Evolutionary conservation across 2,797 vertebrate species (phyloP), one percentile per base, ranked within the genome.

Genomic region (Toxotes lorentzi): DNA sequence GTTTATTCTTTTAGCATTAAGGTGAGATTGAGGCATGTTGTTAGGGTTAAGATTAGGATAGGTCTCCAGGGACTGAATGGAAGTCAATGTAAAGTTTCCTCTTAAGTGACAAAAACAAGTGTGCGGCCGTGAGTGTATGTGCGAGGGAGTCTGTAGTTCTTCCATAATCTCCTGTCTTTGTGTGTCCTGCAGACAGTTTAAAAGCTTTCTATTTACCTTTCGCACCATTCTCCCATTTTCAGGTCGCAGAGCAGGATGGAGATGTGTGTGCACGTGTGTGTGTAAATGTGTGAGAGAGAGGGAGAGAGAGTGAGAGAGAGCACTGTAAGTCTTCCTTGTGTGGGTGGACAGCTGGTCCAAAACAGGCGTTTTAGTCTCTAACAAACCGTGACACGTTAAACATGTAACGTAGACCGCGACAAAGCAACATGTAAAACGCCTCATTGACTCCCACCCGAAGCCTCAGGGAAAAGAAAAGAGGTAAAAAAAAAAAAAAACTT

Each of bases 161-260:
- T 86, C 89, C 80, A 87, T 91, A 91, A 93, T 95, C 94, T 92
- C 87, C 87, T 76, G 90, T 90, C 94, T 92, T 94, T 92, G 90
- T 86, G 88, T 89, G 89, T 89, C 86, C 23, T 17, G 30, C 89
- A 86, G 94, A 95, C 95, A 94, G 93, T 95, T 95, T 96, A 95
- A 96, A 96, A 96, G 95, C 94, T 91, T 94, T 95, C 87, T 95
- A 95, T 96, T 96, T 96, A 95, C 92, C 89, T 95, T 95, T 95
- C 81, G 76, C 92, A 93, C 93, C 88, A 81, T 91, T 92, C 84
- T 87, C 73, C 79, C 88, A 77, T 91, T 89, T 84, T 89, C 73
- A 89, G 81, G 77, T 87, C 70, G 13, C 38, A 73, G 79, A 54
- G 76, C n/a, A 45, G 80, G 77, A 74, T 70, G 59, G 68, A 77